phyloP scores from a whole-genome alignment of 2,113 vertebrate species.

The Amblyornis subalaris region DNA sequence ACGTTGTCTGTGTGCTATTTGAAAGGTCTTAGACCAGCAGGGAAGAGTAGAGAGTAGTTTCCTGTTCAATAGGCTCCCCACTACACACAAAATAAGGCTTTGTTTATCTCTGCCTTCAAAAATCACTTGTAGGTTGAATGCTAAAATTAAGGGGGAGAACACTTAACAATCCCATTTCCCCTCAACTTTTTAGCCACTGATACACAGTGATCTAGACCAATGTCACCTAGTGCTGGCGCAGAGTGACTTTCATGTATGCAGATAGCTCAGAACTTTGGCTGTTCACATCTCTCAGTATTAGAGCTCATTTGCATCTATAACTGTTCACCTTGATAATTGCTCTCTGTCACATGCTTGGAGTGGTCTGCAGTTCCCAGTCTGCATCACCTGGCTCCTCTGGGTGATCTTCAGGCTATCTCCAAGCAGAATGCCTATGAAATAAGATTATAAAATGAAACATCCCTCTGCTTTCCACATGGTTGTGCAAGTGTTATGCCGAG shows the following conservation, averaged over 20 bases:
- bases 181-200: background rate
- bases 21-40: background rate
- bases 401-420: background rate
- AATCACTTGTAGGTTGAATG: background rate
- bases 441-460: background rate
- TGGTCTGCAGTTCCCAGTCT: background rate
- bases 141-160: background rate
- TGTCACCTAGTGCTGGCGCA: background rate
- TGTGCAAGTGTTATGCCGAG: background rate
- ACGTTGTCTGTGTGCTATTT: background rate
- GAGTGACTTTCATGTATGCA: background rate
- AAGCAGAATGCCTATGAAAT: background rate
- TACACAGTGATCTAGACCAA: background rate
- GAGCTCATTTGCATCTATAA: background rate
- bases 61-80: background rate
- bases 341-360: background rate
- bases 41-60: background rate
- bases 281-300: background rate
- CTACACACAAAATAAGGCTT: background rate
- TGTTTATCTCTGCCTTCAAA: background rate
- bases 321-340: background rate
- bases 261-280: background rate
- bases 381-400: background rate
- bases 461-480: background rate
- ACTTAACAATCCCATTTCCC: background rate